Evolutionary conservation across 2,113 vertebrate genomes (phyloP), one percentile per base, ranked within the genome.

Genomic region (Mirounga angustirostris): DNA sequence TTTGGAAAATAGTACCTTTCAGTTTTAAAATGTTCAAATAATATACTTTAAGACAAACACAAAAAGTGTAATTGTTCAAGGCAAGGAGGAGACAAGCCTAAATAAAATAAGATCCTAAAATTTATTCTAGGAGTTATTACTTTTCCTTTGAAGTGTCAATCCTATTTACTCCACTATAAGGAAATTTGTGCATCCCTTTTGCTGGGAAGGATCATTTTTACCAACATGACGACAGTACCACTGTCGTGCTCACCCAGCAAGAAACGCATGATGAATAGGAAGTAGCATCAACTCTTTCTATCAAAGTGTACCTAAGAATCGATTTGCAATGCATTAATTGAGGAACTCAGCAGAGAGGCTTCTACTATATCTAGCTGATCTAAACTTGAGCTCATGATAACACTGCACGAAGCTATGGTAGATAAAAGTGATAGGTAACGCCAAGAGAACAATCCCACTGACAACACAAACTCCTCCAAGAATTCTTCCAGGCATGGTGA

Each of bases 401-500:
- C 99, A 99, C 97, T 99, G 99, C 97, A 99, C 99, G 96, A 99
- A 99, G 98, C 99, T 99, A 99, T 99, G 99, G 98, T 99, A 99
- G 98, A 99, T 99, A 98, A 99, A 99, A 65, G 99, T 99, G 98
- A 99, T 99, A 1, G 99, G 99, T 96, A 99, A 99, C 8, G 99
- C 99, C 98, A 99, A 98, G 30, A 99, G 99, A 73, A 99, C 99
- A 24, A 99, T 99, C 26, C 99, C 99, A 89, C 99, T 99, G 98
- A 99, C 99, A 93, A 99, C 99, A 93, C 99, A 99, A 98, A 99
- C 99, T 76, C 99, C 99, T 96, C 99, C 99, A 56, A 99, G 99
- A 97, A 99, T 99, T 96, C 99, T 99, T 96, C 99, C 99, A 40
- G 99, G 99, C 81, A 99, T 93, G 18, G 99, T 99, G 99, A 99